Conservation (phyloP, 2,888 invertebrate species). For the Drosophila imparisetae region DNA sequence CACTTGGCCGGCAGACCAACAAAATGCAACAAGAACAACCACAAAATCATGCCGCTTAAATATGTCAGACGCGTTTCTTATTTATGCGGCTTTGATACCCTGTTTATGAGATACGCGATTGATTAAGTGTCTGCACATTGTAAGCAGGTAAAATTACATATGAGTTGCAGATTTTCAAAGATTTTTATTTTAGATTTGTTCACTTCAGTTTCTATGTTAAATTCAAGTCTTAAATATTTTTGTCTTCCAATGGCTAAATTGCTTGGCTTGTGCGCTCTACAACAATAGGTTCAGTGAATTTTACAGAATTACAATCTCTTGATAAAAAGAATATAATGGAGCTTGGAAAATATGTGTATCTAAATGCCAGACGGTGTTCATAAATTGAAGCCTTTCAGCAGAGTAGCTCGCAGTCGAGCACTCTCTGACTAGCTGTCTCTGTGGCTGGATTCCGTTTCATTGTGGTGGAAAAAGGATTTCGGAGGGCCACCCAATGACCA, state of each 20-base stretch:
- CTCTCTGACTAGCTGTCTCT: not conserved
- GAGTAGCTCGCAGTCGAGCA: constrained; percentile 5
- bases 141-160: not conserved
- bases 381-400: not conserved
- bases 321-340: not conserved
- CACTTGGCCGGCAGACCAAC: constrained; percentile 32
- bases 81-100: constrained; percentile 6
- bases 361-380: not conserved
- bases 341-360: not conserved
- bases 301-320: not conserved
- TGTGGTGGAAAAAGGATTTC: constrained; percentile 32
- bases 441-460: not conserved
- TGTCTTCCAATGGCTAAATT: too few species aligned
- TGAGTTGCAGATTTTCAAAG: not conserved
- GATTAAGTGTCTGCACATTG: not conserved
- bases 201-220: not conserved
- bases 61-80: constrained; percentile 27
- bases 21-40: constrained; percentile 23
- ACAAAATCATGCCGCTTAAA: constrained; percentile 26
- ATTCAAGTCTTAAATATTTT: not conserved
- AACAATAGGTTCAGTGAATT: too few species aligned
- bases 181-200: not conserved
- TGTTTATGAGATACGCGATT: not conserved
- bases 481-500: constrained; percentile 20
- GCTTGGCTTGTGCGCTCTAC: too few species aligned